Evolutionary conservation across 2,797 vertebrate genomes (phyloP), one percentile per base, ranked within the genome.

Genomic region (Eulemur albifrons): DNA sequence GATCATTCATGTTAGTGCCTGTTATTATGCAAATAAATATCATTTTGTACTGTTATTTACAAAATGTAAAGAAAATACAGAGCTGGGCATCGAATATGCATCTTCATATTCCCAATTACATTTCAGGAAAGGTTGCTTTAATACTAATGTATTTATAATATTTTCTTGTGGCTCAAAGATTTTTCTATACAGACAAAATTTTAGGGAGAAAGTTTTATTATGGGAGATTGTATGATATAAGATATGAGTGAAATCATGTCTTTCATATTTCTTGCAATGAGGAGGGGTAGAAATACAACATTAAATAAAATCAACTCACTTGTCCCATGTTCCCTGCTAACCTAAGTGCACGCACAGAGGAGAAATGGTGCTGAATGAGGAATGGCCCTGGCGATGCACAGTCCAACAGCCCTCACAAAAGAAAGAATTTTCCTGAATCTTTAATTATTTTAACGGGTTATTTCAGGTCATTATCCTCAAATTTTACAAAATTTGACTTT

Each of bases 111-210:
- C 21, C 43, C 48, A 96, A 32, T 17, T 81, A 25, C 25, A 81
- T 65, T 70, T 84, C 73, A 81, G 59, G 27, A 82, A 61, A 27
- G 0, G 0, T 40, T 72, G 27, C 15, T 88, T 91, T 75, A 88
- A 76, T 81, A 7, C 1, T 75, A 25, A 63, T 89, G 89, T 61
- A 3, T 84, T 50, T 65, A 38, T 1, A 81, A 35, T 10, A 25
- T 63, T 83, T 57, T 86, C 13, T 89, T 88, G 38, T 86, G 50
- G 23, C 1, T 27, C 15, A n/a, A 59, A 84, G 35, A 30, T 5
- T 80, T 88, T 79, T 83, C 45, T 82, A 5, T 50, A 23, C 30
- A 88, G n/a, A 79, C 17, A 73, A 76, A 94, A 94, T 57, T 84
- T 76, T 45, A 89, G 6, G 40, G n/a, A 80, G 38, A 73, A 79